phyloP scores from a whole-genome alignment of 2,888 invertebrate genomes.

The Andrena hattorfiana region DNA sequence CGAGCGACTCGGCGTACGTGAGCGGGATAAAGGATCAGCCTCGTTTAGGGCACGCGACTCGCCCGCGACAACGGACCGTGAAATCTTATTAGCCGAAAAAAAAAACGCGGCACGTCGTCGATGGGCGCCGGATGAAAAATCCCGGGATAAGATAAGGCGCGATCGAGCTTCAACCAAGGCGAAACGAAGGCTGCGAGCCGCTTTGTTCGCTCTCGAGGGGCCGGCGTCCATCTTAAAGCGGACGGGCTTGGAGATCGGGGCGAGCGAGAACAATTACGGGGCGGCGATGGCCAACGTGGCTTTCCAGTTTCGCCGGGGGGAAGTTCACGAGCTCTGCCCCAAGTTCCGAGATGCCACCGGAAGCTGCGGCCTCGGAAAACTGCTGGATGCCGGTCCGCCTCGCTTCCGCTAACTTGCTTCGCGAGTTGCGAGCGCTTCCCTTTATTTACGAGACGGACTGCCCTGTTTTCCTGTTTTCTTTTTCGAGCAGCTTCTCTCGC shows the following conservation, averaged over 20 bases:
- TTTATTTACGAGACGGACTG: conserved; percentile 2
- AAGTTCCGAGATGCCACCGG: conserved; percentile 49
- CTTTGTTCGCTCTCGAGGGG: neutral
- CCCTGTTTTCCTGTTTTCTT: neutral
- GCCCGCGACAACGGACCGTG: conserved; percentile 21
- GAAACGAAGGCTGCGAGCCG: neutral
- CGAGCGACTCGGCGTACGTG: conserved; percentile 58
- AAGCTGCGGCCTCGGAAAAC: conserved; percentile 22
- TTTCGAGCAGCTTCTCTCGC: neutral
- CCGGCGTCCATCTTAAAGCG: conserved; percentile 30
- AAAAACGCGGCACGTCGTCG: conserved; percentile 14
- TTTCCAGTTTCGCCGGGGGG: conserved; percentile 38
- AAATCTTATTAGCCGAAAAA: conserved; percentile 68
- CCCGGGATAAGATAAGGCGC: conserved; percentile 43
- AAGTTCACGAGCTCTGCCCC: conserved; percentile 38
- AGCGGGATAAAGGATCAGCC: conserved; percentile 64
- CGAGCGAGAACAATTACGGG: conserved; percentile 49
- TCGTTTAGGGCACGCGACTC: conserved; percentile 54
- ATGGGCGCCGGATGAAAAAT: conserved; percentile 5
- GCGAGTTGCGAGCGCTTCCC: neutral
- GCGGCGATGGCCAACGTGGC: conserved; percentile 13
- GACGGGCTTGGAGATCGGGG: conserved; percentile 10
- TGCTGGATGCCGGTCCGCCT: neutral
- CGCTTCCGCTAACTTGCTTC: conserved; percentile 25
- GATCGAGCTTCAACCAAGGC: conserved; percentile 31